These are phyloP conservation scores for Acrocephalus arundinaceus DNA, from an alignment of 2,113 vertebrate genomes.

Conservation along the genomic window DNA sequence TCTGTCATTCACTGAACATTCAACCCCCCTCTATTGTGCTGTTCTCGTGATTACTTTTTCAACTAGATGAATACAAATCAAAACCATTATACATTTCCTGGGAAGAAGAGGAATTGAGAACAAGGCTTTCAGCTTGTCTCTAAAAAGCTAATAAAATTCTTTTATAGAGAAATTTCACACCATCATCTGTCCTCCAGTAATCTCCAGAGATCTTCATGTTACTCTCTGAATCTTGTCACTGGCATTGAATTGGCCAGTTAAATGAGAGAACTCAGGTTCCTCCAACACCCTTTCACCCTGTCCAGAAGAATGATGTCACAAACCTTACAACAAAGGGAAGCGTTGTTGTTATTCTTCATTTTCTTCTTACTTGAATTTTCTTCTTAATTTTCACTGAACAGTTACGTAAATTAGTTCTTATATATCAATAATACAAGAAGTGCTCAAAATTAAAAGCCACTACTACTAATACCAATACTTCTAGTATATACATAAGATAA, in stretches of 20 bases:
- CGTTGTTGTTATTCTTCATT: not conserved
- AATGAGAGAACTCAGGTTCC: not conserved
- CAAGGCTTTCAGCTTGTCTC: not conserved
- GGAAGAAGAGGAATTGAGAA: not conserved
- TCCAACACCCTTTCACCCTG: not conserved
- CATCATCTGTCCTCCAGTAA: not conserved
- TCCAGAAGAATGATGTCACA: not conserved
- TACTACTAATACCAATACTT: not conserved
- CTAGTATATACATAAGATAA: not conserved
- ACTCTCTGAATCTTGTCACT: not conserved
- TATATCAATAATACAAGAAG: not conserved
- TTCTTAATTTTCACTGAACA: not conserved
- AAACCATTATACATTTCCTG: not conserved
- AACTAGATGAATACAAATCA: not conserved
- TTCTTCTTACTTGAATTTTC: not conserved
- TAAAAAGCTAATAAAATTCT: not conserved
- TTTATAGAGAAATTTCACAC: not conserved
- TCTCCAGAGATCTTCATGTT: not conserved
- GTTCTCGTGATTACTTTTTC: not conserved
- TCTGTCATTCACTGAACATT: not conserved
- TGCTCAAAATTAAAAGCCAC: not conserved
- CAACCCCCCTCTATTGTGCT: not conserved
- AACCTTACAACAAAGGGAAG: not conserved
- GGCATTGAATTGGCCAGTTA: not conserved
- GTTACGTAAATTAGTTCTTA: not conserved